Evolutionary conservation across 2,888 invertebrate genomes (phyloP), one percentile per base, ranked within the genome.

Genomic region (Dryobota labecula): DNA sequence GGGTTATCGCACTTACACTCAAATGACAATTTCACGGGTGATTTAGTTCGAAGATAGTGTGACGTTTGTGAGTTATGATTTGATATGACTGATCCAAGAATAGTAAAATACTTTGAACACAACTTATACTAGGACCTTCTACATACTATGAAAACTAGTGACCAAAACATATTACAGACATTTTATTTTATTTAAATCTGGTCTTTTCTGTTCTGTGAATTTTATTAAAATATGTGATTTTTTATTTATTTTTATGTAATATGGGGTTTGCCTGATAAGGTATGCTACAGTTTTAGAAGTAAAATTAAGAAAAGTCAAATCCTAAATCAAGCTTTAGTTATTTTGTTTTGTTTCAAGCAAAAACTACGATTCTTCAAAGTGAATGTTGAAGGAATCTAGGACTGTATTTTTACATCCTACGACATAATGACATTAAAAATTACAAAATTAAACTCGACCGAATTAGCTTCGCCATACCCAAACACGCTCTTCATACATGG

Each of bases 1-100:
- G 51, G 76, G 75, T 80, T 80, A 80, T 75, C 80, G 5, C 5
- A 13, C 11, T 53, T 64, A 58, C 38, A 27, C 54, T 49, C 27
- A 38, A 56, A 54, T 38, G 38, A 74, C 18, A 79, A 76, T 80
- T 75, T 74, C 36, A 74, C 27, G 75, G 57, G 47, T 54, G 58
- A 60, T 73, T 53, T 58, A 64, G 1, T 38, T 65, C 1, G 13
- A 45, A 51, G 38, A 78, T 78, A 78, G 13, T n/a, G 36, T 41
- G 11, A 51, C 38, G 13, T 57, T 45, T 18, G 4, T 41, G 27
- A 75, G 11, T 60, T 51, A 73, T 18, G 18, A n/a, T 11, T 27
- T 18, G 1, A 57, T 49, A 43, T 11, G 33, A 36, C 27, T 18
- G 2, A 15, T 5, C 2, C 33, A 20, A 51, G 11, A 56, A 72